Evolutionary conservation across 2,888 invertebrate genomes (phyloP), one percentile per base, ranked within the genome.

Genomic region (Mechanitis messenoides): DNA sequence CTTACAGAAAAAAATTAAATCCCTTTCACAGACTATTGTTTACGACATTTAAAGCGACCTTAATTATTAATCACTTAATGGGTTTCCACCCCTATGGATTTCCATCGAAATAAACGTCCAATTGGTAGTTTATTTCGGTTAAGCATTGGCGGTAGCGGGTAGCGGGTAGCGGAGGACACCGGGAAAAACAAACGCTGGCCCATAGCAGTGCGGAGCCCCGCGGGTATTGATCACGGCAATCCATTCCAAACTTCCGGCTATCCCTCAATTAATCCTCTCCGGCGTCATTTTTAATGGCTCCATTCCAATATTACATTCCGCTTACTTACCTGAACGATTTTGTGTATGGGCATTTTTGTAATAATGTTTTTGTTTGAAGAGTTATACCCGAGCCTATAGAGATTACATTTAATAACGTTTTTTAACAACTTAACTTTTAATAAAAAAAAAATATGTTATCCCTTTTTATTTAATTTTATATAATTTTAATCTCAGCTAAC

Each of bases 251-350:
- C 68, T 65, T 61, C 65, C 64, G 59, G 64, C 58, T 61, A 61
- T 64, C 64, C 65, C 66, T 68, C 69, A 63, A 70, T 71, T 68
- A 69, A 67, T 68, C 64, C 67, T 62, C 59, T 54, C 60, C 33
- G 47, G 59, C 61, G 64, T 67, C 66, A 67, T 66, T 70, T 66
- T 66, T 60, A 63, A 63, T 63, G 64, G 59, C 59, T 62, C 65
- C 64, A 62, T 68, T 60, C 63, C 63, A 59, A 60, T 62, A 65
- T 63, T 61, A 61, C 65, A 59, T 53, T 57, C 50, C 55, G 55
- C 28, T 57, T 59, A 57, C 53, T 59, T 56, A 56, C 45, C 62
- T 35, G 56, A 59, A 56, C 54, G 38, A 59, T 54, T 46, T 47
- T 55, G 59, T 55, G 56, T 55, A 33, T 45, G 28, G 33, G n/a